phyloP scores from a whole-genome alignment of 1,140 invertebrate species.

The Brachionus plicatilis region DNA sequence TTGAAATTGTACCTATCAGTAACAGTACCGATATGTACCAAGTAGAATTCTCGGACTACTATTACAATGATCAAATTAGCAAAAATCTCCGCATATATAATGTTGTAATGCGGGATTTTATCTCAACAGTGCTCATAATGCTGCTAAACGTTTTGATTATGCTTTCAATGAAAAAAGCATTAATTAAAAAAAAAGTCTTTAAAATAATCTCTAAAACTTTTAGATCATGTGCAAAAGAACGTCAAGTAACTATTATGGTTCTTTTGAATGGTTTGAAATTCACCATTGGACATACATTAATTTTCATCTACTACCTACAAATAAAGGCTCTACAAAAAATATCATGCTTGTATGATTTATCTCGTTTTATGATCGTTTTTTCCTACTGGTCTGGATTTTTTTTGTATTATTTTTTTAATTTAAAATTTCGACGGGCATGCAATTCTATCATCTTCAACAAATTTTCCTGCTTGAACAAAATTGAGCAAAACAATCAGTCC shows the following conservation, averaged over 20 bases:
- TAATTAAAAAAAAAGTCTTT: background rate
- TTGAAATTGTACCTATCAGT: background rate
- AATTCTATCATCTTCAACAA: background rate
- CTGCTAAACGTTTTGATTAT: background rate
- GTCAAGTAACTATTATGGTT: background rate
- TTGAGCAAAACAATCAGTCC: background rate
- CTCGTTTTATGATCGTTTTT: background rate
- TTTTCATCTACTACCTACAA: background rate
- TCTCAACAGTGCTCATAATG: background rate
- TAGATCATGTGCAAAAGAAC: background rate
- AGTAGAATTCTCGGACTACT: background rate
- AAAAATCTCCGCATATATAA: background rate
- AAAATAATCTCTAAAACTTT: background rate
- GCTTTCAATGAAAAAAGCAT: background rate
- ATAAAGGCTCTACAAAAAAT: background rate
- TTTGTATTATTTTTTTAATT: background rate
- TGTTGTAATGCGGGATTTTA: background rate
- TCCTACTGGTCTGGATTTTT: background rate
- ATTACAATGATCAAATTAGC: background rate
- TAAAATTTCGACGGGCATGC: background rate
- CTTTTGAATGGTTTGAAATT: background rate
- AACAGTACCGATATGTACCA: background rate
- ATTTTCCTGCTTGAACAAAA: background rate
- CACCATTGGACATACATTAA: background rate
- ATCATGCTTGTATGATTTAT: background rate